phyloP scores from a whole-genome alignment of 2,888 invertebrate species.

The Alsophila aescularia region DNA sequence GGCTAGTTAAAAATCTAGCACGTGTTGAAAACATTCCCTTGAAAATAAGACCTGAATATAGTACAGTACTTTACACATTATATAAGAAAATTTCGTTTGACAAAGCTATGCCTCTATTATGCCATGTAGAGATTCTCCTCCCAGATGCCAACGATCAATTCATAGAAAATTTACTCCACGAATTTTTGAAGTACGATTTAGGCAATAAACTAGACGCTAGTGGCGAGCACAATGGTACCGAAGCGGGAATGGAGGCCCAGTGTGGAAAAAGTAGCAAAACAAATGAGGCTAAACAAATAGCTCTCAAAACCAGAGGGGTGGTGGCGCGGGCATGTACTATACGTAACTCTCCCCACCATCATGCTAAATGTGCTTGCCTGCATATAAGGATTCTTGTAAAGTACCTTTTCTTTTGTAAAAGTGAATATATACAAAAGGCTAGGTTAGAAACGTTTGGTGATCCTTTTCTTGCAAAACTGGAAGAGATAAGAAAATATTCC shows the following conservation, averaged over 20 bases:
- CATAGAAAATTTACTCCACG: constrained; percentile 39
- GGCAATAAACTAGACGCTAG: constrained; percentile 23
- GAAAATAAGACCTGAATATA: constrained; percentile 53
- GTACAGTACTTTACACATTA: constrained; percentile 43
- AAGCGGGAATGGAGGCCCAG: too few species aligned
- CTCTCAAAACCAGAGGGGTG: too few species aligned
- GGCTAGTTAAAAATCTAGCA: constrained; percentile 1
- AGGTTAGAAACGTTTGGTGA: constrained; percentile 43
- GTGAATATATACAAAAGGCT: constrained; percentile 39
- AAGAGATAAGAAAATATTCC: constrained; percentile 11
- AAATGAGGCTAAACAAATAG: too few species aligned
- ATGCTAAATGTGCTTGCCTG: constrained; percentile 20
- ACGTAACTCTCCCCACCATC: too few species aligned
- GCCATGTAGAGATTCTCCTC: constrained; percentile 43
- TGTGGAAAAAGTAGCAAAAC: too few species aligned
- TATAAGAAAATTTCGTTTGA: constrained; percentile 34
- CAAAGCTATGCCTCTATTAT: constrained; percentile 39
- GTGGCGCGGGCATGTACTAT: too few species aligned
- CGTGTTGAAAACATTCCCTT: constrained; percentile 38
- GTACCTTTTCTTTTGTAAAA: constrained; percentile 49
- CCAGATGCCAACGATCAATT: constrained; percentile 41
- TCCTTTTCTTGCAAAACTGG: constrained; percentile 46
- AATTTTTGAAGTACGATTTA: constrained; percentile 40
- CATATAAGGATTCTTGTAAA: constrained; percentile 51
- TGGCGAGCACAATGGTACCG: too few species aligned